These are phyloP conservation scores for Nyleta sp. DNA, from an alignment of 2,888 invertebrate genomes.

Conservation along the genomic window DNA sequence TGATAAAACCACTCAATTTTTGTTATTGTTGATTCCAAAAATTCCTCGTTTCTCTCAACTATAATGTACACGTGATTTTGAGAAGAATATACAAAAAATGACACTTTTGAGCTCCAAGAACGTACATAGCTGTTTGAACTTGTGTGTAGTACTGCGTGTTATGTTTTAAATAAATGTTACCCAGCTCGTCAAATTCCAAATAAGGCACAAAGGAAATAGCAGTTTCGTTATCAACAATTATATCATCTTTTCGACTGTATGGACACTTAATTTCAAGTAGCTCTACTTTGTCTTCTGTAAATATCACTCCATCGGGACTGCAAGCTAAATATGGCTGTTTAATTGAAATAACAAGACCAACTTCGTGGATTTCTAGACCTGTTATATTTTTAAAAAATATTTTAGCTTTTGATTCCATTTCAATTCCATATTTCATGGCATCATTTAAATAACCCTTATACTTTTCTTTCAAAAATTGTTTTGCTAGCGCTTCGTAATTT, in stretches of 20 bases:
- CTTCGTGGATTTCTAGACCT: not conserved
- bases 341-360: conserved; percentile 19
- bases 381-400: not conserved
- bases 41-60: conserved; percentile 2
- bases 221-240: conserved; percentile 35
- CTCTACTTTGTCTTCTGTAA: too few relatives aligned
- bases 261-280: conserved; percentile 60
- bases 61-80: conserved; percentile 15
- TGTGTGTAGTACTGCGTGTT: conserved; percentile 10
- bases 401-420: conserved; percentile 8
- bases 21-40: conserved; percentile 15
- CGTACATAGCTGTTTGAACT: conserved; percentile 50
- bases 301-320: conserved; percentile 39
- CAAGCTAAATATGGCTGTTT: conserved; percentile 46
- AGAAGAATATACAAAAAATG: conserved; percentile 43
- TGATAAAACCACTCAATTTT: conserved; percentile 55
- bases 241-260: conserved; percentile 34
- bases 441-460: too few relatives aligned
- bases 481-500: too few relatives aligned
- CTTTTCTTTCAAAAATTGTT: too few relatives aligned
- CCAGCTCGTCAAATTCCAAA: too few relatives aligned
- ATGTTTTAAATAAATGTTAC: too few relatives aligned
- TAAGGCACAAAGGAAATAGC: conserved; percentile 1
- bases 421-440: too few relatives aligned
- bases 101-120: conserved; percentile 23